phyloP scores from a whole-genome alignment of 2,113 vertebrate genomes.

The Brienomyrus longianalis region DNA sequence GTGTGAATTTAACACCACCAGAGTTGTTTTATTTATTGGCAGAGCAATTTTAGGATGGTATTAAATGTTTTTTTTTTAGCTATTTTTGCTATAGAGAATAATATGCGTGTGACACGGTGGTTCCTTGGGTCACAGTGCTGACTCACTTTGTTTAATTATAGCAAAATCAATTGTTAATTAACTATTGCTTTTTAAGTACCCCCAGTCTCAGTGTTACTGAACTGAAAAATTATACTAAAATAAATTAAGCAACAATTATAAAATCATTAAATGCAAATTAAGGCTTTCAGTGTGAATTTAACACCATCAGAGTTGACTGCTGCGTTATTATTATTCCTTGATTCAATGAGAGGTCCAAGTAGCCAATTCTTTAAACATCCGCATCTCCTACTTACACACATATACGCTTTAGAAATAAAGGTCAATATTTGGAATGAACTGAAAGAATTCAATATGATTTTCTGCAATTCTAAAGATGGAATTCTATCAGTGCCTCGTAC shows the following conservation, averaged over 20 bases:
- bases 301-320: not conserved
- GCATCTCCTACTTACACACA: not conserved
- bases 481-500: not conserved
- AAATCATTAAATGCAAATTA: not conserved
- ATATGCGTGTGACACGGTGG: too few species aligned
- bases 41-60: too few species aligned
- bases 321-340: not conserved
- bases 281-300: not conserved
- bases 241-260: not conserved
- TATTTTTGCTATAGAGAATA: too few species aligned
- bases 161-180: not conserved
- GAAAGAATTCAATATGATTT: not conserved
- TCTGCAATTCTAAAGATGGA: slow-evolving; percentile 1
- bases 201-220: not conserved
- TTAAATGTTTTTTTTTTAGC: too few species aligned
- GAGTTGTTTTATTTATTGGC: not conserved
- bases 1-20: not conserved
- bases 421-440: not conserved
- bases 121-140: too few species aligned
- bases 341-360: not conserved
- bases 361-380: not conserved
- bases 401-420: not conserved
- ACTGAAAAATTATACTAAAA: not conserved
- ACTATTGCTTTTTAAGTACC: not conserved
- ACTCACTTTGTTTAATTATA: not conserved